These are phyloP conservation scores for Suricata suricatta DNA, from an alignment of 2,113 vertebrate genomes.

Conservation along the genomic window DNA sequence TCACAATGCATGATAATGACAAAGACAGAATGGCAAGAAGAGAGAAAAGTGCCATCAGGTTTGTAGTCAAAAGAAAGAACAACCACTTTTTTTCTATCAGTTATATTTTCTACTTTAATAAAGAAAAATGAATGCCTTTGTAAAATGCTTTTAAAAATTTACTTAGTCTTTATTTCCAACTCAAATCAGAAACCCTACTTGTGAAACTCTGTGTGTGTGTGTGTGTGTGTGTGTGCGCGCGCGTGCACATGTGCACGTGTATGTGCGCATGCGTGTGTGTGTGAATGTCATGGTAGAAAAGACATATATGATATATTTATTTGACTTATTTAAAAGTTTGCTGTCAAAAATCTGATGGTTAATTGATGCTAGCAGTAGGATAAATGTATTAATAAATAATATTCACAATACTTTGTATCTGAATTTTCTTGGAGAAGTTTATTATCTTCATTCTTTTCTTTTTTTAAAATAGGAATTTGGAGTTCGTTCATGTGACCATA, in stretches of 20 bases:
- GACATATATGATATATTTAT: background rate
- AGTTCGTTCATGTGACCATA: background rate
- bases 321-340: background rate
- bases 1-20: background rate
- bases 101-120: background rate
- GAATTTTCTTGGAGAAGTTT: background rate
- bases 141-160: background rate
- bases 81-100: background rate
- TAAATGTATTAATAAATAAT: background rate
- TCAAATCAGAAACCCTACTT: background rate
- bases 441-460: background rate
- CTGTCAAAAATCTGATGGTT: background rate
- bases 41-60: background rate
- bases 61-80: background rate
- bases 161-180: constrained; percentile 1
- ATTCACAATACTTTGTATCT: background rate
- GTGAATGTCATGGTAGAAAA: background rate
- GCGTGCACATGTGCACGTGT: too few species aligned
- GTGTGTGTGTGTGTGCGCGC: background rate
- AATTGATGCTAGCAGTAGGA: background rate
- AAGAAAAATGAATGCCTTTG: constrained; percentile 9
- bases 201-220: background rate
- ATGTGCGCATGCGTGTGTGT: too few species aligned
- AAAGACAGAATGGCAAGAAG: background rate
- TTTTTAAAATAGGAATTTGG: background rate